phyloP scores from a whole-genome alignment of 2,888 invertebrate genomes.

The Eristalis tenax region DNA sequence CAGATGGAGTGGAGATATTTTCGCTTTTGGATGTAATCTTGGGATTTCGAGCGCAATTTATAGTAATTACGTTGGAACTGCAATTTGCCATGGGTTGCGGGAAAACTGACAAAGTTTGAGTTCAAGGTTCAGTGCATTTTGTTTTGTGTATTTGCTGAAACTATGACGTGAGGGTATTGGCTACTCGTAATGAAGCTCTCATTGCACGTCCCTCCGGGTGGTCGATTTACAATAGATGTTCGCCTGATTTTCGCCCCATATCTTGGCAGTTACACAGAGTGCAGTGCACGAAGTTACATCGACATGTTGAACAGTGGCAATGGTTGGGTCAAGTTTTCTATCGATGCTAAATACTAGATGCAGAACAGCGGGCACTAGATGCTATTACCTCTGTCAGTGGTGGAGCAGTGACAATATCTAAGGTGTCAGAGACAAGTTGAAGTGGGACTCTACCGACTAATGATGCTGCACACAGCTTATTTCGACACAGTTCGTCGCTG shows the following conservation, averaged over 20 bases:
- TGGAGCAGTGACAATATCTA: no score
- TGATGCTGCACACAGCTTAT: no score
- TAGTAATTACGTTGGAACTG: slow-evolving; percentile 56
- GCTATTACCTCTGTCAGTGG: no score
- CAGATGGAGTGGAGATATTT: slow-evolving; percentile 45
- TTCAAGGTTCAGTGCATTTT: slow-evolving; percentile 28
- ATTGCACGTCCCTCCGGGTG: background rate
- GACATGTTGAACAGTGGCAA: background rate
- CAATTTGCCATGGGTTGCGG: background rate
- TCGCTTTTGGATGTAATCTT: slow-evolving; percentile 57
- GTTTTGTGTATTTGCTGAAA: background rate
- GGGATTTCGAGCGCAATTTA: slow-evolving; percentile 47
- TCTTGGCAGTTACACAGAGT: background rate
- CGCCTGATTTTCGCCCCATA: background rate
- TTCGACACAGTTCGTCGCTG: no score
- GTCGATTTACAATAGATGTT: background rate
- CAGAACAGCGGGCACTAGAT: no score
- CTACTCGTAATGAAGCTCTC: background rate
- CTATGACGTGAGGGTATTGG: background rate
- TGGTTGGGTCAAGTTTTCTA: background rate
- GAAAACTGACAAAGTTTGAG: background rate
- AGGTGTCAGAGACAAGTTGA: no score
- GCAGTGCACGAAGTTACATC: background rate
- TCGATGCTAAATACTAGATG: no score
- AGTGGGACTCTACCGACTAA: no score